Base-by-base conservation (phyloP, 1,140 invertebrate genomes). In the Varroa destructor region DNA sequence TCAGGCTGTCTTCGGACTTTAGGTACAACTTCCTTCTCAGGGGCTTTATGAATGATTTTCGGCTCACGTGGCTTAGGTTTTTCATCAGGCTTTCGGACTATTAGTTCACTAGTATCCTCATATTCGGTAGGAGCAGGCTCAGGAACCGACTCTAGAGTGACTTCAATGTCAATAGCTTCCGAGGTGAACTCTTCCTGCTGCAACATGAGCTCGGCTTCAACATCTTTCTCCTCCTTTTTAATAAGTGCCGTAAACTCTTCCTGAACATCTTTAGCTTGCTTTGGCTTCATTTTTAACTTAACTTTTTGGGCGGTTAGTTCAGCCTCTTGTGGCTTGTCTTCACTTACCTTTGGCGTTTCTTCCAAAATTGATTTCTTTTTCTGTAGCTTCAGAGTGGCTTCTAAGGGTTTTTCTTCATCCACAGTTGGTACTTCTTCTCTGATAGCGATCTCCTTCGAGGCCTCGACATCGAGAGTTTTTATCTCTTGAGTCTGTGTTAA, bases 291-390 rank as follows among this genome's bases (percentile, higher is more conserved):
- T 43, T 73, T 71, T 70, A 51, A 51, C 46, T 64, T 72, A 42
- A 36, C 10, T 64, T 51, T 51, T 55, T 74, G 55, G 56, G 57
- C 46, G 51, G 43, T 71, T 51, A 73, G 36, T 72, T 72, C 40
- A 14, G 71, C 56, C 5, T 58, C 64, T 67, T 56, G 46, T 55
- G 79, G 76, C 73, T 83, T 78, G 58, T 78, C 76, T 74, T 81
- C 80, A 72, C 81, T 81, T 0, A 72, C 72, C 14, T 71, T 71
- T 6, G 76, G 73, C 72, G 79, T 82, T 72, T 79, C 81, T 73
- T 79, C 80, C 61, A 71, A 73, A 56, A 76, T 46, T 72, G 70
- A 72, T 37, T 72, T 72, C 36, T 43, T 72, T 51, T 46, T 55
- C 37, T 73, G 10, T 8, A 46, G 57, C 43, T 73, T 74, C 25